Evolutionary conservation across 2,797 vertebrate genomes (phyloP).

Genomic region (Platalea minor): DNA sequence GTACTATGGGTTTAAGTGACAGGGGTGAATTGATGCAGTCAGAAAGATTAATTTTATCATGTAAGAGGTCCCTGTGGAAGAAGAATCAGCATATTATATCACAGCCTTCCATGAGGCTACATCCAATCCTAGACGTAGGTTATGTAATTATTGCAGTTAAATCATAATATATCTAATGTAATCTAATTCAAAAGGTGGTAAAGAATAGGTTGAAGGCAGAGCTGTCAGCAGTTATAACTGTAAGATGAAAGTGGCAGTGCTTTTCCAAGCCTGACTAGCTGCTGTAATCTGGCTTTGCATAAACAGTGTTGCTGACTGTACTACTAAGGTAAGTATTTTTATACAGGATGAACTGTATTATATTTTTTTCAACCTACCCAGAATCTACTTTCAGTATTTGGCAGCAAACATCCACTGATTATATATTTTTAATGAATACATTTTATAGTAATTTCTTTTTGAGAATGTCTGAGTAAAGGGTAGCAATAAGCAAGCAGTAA

Average conservation of each 20-base stretch:
- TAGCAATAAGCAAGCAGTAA: neutral
- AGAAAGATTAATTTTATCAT: neutral
- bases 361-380: neutral
- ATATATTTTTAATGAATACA: neutral
- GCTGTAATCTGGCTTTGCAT: neutral
- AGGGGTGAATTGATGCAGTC: neutral
- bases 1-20: neutral
- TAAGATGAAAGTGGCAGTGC: neutral
- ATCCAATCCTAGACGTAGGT: neutral
- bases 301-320: neutral
- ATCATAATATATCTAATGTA: neutral
- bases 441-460: neutral
- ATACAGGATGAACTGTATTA: neutral
- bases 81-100: neutral
- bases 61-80: neutral
- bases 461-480: neutral
- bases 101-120: neutral
- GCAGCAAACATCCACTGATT: neutral
- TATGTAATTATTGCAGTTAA: neutral
- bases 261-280: neutral
- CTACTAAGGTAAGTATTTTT: neutral
- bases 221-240: neutral
- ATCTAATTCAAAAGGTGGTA: neutral
- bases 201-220: neutral
- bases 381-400: neutral